These are phyloP conservation scores for Bicyclus anynana DNA, from an alignment of 1,140 invertebrate species.

Conservation along the genomic window DNA sequence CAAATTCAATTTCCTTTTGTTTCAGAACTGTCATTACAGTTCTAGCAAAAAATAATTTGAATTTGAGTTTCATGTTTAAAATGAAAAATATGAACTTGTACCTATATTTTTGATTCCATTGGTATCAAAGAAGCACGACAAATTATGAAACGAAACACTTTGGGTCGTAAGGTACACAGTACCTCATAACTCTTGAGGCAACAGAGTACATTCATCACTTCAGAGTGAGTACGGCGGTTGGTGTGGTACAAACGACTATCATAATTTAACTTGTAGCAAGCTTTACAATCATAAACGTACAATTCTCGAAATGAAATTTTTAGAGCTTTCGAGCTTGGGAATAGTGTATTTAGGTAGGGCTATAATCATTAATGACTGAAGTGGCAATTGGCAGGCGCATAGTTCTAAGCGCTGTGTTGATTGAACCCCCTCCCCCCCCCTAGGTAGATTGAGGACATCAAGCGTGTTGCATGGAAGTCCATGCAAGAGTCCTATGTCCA, in stretches of 20 bases:
- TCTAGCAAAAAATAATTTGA: too few species aligned
- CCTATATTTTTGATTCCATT: too few species aligned
- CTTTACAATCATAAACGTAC: constrained; percentile 1
- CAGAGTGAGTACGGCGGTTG: constrained; percentile 1
- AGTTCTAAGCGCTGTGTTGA: too few species aligned
- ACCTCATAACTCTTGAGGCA: constrained; percentile 3
- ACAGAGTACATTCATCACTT: constrained; percentile 8
- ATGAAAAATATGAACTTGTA: too few species aligned
- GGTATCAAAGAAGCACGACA: neutral
- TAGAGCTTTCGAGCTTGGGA: neutral
- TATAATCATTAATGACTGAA: neutral
- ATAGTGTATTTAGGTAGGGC: neutral
- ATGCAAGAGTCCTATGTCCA: too few species aligned
- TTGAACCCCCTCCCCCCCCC: too few species aligned
- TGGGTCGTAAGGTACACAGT: neutral
- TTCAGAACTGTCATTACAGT: too few species aligned
- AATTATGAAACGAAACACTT: neutral
- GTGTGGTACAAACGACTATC: constrained; percentile 6
- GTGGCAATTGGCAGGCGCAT: too few species aligned
- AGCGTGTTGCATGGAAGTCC: too few species aligned
- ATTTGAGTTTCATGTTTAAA: too few species aligned
- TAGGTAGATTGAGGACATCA: too few species aligned
- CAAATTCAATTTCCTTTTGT: too few species aligned
- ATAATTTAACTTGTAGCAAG: constrained; percentile 10
- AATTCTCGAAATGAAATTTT: neutral